Conservation (phyloP, 2,888 invertebrate genomes). For the Reticulitermes lucifugus region DNA sequence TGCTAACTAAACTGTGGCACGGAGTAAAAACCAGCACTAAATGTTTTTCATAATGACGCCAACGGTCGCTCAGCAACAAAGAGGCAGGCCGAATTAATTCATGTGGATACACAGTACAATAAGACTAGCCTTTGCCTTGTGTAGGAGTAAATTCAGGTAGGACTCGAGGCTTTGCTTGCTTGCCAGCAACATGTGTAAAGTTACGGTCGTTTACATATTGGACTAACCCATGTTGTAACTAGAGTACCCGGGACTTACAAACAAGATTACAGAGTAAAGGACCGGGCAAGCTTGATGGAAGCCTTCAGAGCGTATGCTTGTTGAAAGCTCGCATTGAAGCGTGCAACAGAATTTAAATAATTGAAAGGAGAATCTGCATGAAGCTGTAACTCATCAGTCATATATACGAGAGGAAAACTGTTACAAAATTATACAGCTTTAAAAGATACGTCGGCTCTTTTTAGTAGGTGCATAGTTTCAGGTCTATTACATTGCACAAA, state of each 20-base stretch:
- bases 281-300: neutral
- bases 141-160: neutral
- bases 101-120: no score
- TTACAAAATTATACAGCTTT: neutral
- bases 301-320: neutral
- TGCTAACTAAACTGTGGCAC: no score
- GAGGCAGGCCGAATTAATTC: no score
- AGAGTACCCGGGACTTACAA: neutral
- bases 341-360: neutral
- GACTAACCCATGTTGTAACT: neutral
- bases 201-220: neutral
- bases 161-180: neutral
- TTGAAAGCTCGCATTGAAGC: slow-evolving; percentile 1
- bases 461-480: no score
- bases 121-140: neutral
- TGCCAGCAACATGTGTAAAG: neutral
- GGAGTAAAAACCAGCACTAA: no score
- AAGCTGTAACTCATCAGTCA: neutral
- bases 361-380: neutral
- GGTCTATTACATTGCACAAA: no score
- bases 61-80: no score
- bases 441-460: neutral
- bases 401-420: neutral
- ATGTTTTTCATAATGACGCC: no score
- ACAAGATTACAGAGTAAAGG: neutral